phyloP scores from a whole-genome alignment of 53 echinoderm and acorn worm genomes.

The Holothuria leucospilota region DNA sequence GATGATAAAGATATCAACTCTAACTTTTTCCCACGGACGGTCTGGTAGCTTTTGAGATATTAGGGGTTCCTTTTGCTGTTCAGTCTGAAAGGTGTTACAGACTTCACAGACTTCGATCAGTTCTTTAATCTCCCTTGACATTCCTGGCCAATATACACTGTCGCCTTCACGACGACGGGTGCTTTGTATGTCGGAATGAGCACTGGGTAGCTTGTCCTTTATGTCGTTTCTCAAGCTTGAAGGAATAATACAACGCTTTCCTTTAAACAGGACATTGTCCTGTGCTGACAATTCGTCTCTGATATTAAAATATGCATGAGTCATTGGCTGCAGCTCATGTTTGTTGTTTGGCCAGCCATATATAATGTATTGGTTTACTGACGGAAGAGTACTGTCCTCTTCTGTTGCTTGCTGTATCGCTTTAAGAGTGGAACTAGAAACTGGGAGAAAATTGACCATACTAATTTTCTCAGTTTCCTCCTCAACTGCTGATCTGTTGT shows the following conservation, averaged over 20 bases:
- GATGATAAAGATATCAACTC: slow-evolving; percentile 59
- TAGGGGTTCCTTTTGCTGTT: slow-evolving; percentile 63
- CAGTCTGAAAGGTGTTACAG: too few species aligned
- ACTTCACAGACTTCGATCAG: slow-evolving; percentile 53
- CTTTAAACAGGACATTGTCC: slow-evolving; percentile 41
- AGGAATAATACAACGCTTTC: slow-evolving; percentile 60
- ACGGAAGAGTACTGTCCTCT: slow-evolving; percentile 42
- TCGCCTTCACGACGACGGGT: slow-evolving; percentile 67
- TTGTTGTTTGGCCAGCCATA: slow-evolving; percentile 49
- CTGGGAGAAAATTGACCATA: slow-evolving; percentile 51
- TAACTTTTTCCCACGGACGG: slow-evolving; percentile 67
- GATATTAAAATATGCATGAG: slow-evolving; percentile 29
- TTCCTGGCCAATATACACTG: slow-evolving; percentile 66
- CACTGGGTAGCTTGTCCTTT: slow-evolving; percentile 64
- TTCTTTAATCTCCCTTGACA: slow-evolving; percentile 50
- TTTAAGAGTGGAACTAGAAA: slow-evolving; percentile 46
- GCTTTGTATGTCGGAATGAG: slow-evolving; percentile 66
- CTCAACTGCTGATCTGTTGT: slow-evolving; percentile 37
- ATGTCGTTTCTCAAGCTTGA: slow-evolving; percentile 51
- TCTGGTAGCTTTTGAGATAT: slow-evolving; percentile 60
- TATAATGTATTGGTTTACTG: slow-evolving; percentile 56
- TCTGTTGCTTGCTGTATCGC: slow-evolving; percentile 58
- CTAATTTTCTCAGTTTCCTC: slow-evolving; percentile 58
- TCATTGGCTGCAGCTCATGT: background rate
- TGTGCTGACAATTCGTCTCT: slow-evolving; percentile 47